Base-by-base conservation (phyloP, 2,797 vertebrate genomes). In the Petrocephalus schoutedeni region DNA sequence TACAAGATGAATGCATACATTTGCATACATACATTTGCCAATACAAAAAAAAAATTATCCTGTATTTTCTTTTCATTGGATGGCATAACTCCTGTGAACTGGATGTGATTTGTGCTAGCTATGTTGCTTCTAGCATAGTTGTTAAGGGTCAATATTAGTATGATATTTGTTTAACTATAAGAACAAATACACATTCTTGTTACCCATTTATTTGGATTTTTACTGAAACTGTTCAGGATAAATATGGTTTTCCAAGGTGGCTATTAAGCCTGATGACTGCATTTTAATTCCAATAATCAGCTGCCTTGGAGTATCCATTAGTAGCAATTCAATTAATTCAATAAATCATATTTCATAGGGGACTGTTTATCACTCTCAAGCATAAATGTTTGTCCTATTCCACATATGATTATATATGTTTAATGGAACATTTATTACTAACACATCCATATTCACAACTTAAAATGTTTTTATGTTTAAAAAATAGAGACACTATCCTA, bases 21-120 rank as follows among this genome's bases (percentile, higher is more conserved):
- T 84, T 84, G 82, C 54, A 83, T 83, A 8, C 51, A 53, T 56
- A 32, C 45, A 80, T 23, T 84, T 84, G 82, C 54, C 51, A 84
- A 49, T 84, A 14, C 51, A 84, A 54, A 54, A 14, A 23, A 54
- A 80, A 45, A 19, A 32, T 77, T 49, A 16, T 80, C 9, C 3
- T 80, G 45, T 80, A 80, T n/a, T 21, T 80, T 80, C 1, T 16
- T 9, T 80, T 80, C 74, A 49, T 41, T 51, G 51, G 51, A 84
- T 1, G 10, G 51, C 14, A 54, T 54, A 84, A 84, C 16, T 84
- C 82, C 51, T 84, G 10, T 54, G 49, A 84, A 84, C 23, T n/a
- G 82, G 82, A 84, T 84, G 23, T 56, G n/a, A 54, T 19, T 54
- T 54, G 8, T 77, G 2, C 19, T 45, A 45, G 71, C 32, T n/a